Evolutionary conservation across 2,797 vertebrate genomes (phyloP).

Genomic region (Merluccius polli): DNA sequence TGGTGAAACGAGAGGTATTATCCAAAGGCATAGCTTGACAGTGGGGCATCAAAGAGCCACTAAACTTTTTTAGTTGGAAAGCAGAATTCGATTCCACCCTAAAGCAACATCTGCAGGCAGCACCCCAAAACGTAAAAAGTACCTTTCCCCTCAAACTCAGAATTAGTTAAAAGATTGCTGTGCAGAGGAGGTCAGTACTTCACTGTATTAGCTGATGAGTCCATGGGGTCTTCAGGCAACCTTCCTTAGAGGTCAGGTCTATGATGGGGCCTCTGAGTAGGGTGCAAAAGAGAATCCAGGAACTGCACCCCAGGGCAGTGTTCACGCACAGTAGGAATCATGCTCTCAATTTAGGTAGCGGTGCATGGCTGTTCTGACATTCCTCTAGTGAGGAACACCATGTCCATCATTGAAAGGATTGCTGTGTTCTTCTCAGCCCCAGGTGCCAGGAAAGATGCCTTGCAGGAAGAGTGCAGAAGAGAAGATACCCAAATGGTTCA

Average conservation of each 20-base stretch:
- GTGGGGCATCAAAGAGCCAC: no score
- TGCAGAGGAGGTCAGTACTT: not conserved
- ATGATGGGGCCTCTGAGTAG: slow-evolving; percentile 21
- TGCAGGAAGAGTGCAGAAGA: slow-evolving; percentile 11
- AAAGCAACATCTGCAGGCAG: slow-evolving; percentile 19
- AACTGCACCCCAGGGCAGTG: slow-evolving; percentile 8
- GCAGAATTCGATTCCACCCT: slow-evolving; percentile 7
- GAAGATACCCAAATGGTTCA: slow-evolving; percentile 15
- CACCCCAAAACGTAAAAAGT: slow-evolving; percentile 7
- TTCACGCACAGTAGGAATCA: slow-evolving; percentile 25
- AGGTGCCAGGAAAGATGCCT: slow-evolving; percentile 10
- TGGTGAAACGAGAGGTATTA: not conserved
- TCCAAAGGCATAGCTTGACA: not conserved
- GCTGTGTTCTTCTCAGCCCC: slow-evolving; percentile 16
- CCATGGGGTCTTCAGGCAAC: slow-evolving; percentile 12
- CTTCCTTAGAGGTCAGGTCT: no score
- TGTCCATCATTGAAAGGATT: slow-evolving; percentile 19
- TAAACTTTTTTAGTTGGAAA: slow-evolving; percentile 11
- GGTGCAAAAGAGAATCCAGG: slow-evolving; percentile 22
- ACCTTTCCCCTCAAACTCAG: slow-evolving; percentile 6
- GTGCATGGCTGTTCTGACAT: slow-evolving; percentile 23
- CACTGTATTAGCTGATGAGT: not conserved
- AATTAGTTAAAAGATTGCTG: slow-evolving; percentile 11
- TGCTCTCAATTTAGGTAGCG: slow-evolving; percentile 26
- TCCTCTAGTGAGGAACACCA: slow-evolving; percentile 17